phyloP scores from a whole-genome alignment of 2,888 invertebrate species.

The Mesoligia furuncula region DNA sequence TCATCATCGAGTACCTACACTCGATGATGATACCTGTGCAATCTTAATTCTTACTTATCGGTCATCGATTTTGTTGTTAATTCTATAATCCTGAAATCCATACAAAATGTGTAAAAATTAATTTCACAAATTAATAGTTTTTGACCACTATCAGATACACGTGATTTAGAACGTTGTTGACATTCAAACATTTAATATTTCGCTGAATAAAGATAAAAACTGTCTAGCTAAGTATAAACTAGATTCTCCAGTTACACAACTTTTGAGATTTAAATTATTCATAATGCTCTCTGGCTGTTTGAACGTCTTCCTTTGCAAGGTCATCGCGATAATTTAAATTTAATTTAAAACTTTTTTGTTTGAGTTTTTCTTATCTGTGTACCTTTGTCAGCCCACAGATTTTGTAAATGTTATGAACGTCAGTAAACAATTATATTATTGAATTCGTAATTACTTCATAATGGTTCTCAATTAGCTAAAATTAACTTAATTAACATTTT shows the following conservation, averaged over 20 bases:
- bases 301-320: slow-evolving; percentile 53
- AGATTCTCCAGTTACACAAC: slow-evolving; percentile 47
- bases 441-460: slow-evolving; percentile 7
- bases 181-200: slow-evolving; percentile 22
- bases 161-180: slow-evolving; percentile 16
- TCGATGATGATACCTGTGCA: not conserved
- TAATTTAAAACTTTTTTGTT: slow-evolving; percentile 25
- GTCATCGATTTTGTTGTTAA: slow-evolving; percentile 4
- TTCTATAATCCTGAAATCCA: slow-evolving; percentile 12
- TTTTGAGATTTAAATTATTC: slow-evolving; percentile 44
- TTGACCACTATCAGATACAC: not conserved
- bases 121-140: no score
- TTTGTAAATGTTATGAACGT: slow-evolving; percentile 28
- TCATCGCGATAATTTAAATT: slow-evolving; percentile 36
- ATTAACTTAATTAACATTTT: slow-evolving; percentile 27
- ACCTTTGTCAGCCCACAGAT: slow-evolving; percentile 20
- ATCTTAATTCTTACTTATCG: slow-evolving; percentile 12
- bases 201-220: slow-evolving; percentile 14
- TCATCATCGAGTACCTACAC: not conserved
- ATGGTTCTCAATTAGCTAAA: slow-evolving; percentile 16
- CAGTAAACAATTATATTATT: not conserved
- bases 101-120: not conserved
- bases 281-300: slow-evolving; percentile 30
- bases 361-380: slow-evolving; percentile 24
- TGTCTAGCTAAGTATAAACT: slow-evolving; percentile 30